Base-by-base conservation (phyloP, 1,140 invertebrate genomes). In the Melitaea cinxia region DNA sequence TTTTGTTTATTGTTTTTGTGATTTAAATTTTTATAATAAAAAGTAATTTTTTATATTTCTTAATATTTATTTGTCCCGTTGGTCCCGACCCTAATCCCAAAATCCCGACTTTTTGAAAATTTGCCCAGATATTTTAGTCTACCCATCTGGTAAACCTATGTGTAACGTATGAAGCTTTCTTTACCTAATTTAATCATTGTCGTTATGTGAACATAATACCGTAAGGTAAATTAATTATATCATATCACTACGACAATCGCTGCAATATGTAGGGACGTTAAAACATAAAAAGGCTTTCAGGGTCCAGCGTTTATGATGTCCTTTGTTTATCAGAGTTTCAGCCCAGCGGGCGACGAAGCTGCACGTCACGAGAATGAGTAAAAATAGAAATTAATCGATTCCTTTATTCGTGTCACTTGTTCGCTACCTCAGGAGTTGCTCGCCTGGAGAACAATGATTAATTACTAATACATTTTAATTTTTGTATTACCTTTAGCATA, bases 371-470 rank as follows among this genome's bases (percentile, higher is more conserved):
- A 77, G 72, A 78, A 73, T 70, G 79, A 71, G 76, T 88, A 89
- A 83, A 89, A 88, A 89, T 88, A 89, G 85, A 88, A 86, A 81
- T 80, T 90, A 90, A 90, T 90, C 85, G 85, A 90, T 90, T 80
- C 80, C 80, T 78, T 81, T 83, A 85, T 86, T 84, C 78, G 82
- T 88, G 87, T 89, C 84, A 89, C 76, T 82, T 83, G 83, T 72
- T 81, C 72, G 65, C 72, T 75, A 82, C 76, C 79, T 78, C 68
- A 79, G 76, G 73, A 80, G 56, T 67, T 69, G 55, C 59, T 72
- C 65, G 68, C 77, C 71, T 76, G 74, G 68, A 78, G 77, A 50
- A 62, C 26, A 15, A 62, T 1, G 49, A 47, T 19, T 45, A 17
- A 19, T 47, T 47, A 42, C 37, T 17, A 42, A 4, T n/a, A 42